Percentiles rank a stretch among this genome's conserved stretches.
These are phyloP conservation scores for Delia radicum DNA, from an alignment of 1,140 invertebrate species.

Conservation along the genomic window DNA sequence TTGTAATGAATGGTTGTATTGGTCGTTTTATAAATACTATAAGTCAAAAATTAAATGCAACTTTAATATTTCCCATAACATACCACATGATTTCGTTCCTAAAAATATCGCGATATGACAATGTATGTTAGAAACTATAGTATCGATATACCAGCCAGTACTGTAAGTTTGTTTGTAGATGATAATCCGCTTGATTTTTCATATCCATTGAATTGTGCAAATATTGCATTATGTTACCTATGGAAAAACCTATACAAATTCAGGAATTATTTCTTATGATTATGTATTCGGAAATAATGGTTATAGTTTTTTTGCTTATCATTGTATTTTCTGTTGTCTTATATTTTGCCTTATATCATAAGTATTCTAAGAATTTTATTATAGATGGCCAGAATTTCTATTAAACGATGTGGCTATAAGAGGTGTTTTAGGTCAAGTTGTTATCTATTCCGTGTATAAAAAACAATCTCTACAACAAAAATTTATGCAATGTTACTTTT, in stretches of 20 bases:
- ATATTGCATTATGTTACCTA: not conserved
- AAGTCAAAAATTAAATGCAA: not conserved
- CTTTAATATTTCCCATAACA: not conserved
- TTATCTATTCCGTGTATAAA: not conserved
- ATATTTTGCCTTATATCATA: not conserved
- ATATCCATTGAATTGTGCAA: not conserved
- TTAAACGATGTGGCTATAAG: not conserved
- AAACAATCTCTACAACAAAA: not conserved
- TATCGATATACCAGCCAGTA: not conserved
- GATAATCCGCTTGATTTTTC: slow-evolving; percentile 7
- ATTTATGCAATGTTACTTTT: not conserved
- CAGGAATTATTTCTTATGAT: not conserved
- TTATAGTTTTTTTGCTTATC: not conserved
- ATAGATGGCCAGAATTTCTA: not conserved
- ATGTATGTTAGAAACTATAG: not conserved
- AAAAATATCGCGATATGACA: not conserved
- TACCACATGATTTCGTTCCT: not conserved
- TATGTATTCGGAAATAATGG: not conserved
- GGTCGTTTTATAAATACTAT: not conserved
- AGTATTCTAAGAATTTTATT: not conserved
- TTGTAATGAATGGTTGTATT: too few species aligned
- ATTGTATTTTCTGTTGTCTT: not conserved
- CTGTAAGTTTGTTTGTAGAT: not conserved
- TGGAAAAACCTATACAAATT: not conserved
- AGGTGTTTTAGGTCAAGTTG: not conserved